Base-by-base conservation (phyloP, 1,140 invertebrate species). In the Ooceraea biroi region DNA sequence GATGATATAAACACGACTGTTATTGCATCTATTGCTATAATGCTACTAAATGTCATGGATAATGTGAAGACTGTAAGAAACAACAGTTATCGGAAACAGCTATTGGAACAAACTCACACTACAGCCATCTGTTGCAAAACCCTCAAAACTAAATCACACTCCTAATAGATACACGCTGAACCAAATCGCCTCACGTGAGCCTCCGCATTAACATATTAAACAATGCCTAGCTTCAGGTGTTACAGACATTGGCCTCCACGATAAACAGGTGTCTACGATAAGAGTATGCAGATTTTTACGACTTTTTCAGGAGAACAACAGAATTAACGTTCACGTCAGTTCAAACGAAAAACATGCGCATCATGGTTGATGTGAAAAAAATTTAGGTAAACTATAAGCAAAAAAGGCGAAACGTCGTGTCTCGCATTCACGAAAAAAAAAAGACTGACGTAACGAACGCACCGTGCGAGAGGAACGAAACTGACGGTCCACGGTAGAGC, bases 131-230 rank as follows among this genome's bases (percentile, higher is more conserved):
- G n/a, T n/a, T n/a, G n/a, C n/a, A n/a, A n/a, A n/a, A n/a, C n/a
- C n/a, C n/a, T n/a, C 36, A 7, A 36, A 7, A 36, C 36, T 36
- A 2, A 2, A 36, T 36, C 7, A 7, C 36, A 3, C 36, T n/a
- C 30, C 57, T 58, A 57, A 80, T 71, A 22, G 22, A 80, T 30
- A 57, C n/a, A 55, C 48, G 25, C n/a, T 57, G 61, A n/a, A 57
- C 12, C 11, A 71, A 71, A 57, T 30, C 50, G 25, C 25, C n/a
- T 30, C 50, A 19, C 36, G 3, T 44, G 55, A 19, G 41, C 48
- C n/a, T n/a, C n/a, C n/a, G n/a, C 8, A 66, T 52, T 77, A 65
- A 58, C 71, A 73, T 50, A 61, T 12, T 27, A 17, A 58, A 36
- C n/a, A 41, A 17, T 30, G 10, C 19, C 19, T 19, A 36, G 14